phyloP scores from a whole-genome alignment of 2,888 invertebrate species.

The Cephus nigrinus region DNA sequence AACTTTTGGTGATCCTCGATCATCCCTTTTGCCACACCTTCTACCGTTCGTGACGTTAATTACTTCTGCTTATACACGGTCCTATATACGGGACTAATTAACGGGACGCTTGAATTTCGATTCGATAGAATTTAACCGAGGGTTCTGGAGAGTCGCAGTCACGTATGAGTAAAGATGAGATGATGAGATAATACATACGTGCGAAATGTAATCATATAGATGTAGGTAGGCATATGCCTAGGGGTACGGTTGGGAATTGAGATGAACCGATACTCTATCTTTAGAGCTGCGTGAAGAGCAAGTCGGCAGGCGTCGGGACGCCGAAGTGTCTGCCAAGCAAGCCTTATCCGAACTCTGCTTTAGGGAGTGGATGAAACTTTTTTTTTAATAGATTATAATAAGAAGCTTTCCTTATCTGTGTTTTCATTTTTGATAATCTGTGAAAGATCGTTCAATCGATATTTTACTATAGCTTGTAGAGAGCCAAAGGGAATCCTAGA shows the following conservation, averaged over 20 bases:
- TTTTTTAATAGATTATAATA: background rate
- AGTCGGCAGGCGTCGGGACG: constrained; percentile 25
- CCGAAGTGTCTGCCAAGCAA: constrained; percentile 35
- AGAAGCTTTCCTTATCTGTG: background rate
- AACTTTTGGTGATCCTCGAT: background rate
- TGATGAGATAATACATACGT: background rate
- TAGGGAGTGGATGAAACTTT: background rate
- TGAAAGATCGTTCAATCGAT: background rate
- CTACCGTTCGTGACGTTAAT: background rate
- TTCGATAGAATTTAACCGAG: background rate
- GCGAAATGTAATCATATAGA: background rate
- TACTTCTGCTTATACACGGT: background rate
- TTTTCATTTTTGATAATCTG: background rate
- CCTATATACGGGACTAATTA: background rate
- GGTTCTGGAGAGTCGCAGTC: background rate
- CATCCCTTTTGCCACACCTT: background rate
- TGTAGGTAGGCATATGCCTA: background rate
- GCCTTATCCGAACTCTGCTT: constrained; percentile 36
- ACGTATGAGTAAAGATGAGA: background rate
- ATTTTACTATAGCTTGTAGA: background rate
- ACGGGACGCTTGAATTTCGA: background rate
- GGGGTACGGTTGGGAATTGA: background rate
- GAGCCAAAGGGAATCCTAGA: background rate
- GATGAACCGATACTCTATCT: constrained; percentile 25
- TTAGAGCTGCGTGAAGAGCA: constrained; percentile 19